Base-by-base conservation (phyloP, 2,797 vertebrate species). In the Siniperca scherzeri region DNA sequence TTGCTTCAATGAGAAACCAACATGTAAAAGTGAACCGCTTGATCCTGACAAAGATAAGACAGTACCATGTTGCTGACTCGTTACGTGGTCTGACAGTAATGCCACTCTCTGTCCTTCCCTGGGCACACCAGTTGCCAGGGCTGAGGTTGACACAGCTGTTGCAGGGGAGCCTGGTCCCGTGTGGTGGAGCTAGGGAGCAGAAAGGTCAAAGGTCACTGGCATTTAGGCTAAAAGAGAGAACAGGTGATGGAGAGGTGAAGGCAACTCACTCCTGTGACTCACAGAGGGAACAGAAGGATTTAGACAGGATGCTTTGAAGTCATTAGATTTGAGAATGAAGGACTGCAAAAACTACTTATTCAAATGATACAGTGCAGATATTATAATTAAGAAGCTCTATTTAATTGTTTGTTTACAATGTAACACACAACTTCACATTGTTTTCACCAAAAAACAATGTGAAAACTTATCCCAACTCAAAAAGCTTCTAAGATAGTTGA, bases 101-200 rank as follows among this genome's bases (percentile, higher is more conserved):
- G 90, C 92, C 89, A 44, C 81, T 70, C 84, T 88, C 85, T 90
- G 93, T 95, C 93, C 93, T 95, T 96, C 91, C 74, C 83, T 92
- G 90, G 92, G 84, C 91, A 90, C 90, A 77, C 93, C 97, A 97
- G 97, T 97, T 99, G 97, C 89, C 96, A 78, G 81, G 80, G 79
- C 85, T 86, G 96, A 96, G 96, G 97, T 97, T 97, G 97, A 95
- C 94, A 96, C 98, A 99, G 97, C 97, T 98, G 97, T 95, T 67
- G n/a, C 30, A 46, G 84, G 30, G 78, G 83, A 89, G 90, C 68
- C 11, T n/a, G 68, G 87, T 90, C 90, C 89, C 70, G 89, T 77
- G 91, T 92, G 90, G 88, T 77, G 71, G 91, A 87, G 92, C 93
- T 92, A 85, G 67, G 90, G 85, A 92, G 92, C 82, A 84, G 86